Conservation (phyloP, 2,113 vertebrate species). For the Atherinomorus stipes region DNA sequence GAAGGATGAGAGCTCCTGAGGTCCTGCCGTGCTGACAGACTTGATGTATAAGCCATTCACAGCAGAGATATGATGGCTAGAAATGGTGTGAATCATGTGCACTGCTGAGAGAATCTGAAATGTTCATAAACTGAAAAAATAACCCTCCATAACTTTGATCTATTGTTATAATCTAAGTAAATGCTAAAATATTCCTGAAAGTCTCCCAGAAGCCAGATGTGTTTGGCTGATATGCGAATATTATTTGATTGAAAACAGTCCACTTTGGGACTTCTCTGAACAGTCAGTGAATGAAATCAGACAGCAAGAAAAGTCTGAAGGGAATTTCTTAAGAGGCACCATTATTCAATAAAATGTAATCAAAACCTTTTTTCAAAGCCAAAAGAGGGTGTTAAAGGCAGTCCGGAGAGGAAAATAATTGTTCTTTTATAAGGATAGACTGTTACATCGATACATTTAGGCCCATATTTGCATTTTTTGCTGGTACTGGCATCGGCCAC, state of each 20-base stretch:
- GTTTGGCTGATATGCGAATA: not conserved
- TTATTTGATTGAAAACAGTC: not conserved
- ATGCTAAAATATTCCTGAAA: not conserved
- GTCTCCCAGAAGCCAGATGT: not conserved
- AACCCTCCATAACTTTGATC: not conserved
- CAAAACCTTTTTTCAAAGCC: not conserved
- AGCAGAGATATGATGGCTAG: not conserved
- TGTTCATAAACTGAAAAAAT: not conserved
- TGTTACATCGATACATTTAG: too few species aligned
- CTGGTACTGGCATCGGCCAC: too few species aligned
- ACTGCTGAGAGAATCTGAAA: not conserved
- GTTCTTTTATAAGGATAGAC: too few species aligned
- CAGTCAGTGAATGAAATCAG: too few species aligned
- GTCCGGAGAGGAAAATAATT: too few species aligned
- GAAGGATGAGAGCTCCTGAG: not conserved
- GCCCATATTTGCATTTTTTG: too few species aligned
- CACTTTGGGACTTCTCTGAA: not conserved
- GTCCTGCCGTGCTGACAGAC: too few species aligned
- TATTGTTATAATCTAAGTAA: not conserved
- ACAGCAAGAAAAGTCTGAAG: too few species aligned
- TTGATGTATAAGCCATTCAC: too few species aligned
- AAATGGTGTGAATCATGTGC: not conserved
- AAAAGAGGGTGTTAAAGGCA: not conserved
- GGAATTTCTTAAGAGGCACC: not conserved
- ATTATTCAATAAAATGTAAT: not conserved